These are phyloP conservation scores for Lathamus discolor DNA, from an alignment of 2,113 vertebrate species.

Conservation along the genomic window DNA sequence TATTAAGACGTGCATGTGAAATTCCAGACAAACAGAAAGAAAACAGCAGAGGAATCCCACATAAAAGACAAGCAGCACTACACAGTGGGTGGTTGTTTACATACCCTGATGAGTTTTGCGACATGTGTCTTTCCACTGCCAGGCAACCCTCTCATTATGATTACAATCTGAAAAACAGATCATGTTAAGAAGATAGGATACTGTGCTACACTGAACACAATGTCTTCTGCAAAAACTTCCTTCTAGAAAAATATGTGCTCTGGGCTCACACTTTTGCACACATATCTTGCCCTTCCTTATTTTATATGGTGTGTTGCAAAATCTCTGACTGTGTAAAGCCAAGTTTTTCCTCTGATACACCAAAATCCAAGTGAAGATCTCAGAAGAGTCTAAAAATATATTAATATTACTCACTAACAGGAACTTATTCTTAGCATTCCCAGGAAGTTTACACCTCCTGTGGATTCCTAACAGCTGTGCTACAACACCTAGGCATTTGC, in stretches of 20 bases:
- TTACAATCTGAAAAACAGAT: constrained; percentile 88
- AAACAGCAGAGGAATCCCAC: not conserved
- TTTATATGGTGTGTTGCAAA: not conserved
- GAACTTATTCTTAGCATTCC: not conserved
- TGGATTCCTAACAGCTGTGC: not conserved
- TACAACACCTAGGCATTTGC: not conserved
- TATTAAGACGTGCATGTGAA: not conserved
- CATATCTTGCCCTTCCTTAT: not conserved
- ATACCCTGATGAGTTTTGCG: constrained; percentile 95
- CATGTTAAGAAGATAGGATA: not conserved
- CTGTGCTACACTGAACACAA: not conserved
- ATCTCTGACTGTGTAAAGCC: not conserved
- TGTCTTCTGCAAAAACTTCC: not conserved
- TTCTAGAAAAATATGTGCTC: not conserved
- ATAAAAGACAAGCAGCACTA: not conserved
- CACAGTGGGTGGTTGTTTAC: constrained; percentile 17
- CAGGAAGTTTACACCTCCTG: not conserved
- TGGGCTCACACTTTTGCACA: not conserved
- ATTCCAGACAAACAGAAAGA: not conserved
- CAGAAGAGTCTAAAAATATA: not conserved
- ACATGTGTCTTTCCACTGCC: constrained; percentile 99
- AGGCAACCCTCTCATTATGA: constrained; percentile 97
- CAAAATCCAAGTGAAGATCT: not conserved
- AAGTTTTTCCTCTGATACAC: not conserved
- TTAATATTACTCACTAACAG: not conserved